Evolutionary conservation across 2,888 invertebrate genomes (phyloP).

Genomic region (Notocelia uddmanniana): DNA sequence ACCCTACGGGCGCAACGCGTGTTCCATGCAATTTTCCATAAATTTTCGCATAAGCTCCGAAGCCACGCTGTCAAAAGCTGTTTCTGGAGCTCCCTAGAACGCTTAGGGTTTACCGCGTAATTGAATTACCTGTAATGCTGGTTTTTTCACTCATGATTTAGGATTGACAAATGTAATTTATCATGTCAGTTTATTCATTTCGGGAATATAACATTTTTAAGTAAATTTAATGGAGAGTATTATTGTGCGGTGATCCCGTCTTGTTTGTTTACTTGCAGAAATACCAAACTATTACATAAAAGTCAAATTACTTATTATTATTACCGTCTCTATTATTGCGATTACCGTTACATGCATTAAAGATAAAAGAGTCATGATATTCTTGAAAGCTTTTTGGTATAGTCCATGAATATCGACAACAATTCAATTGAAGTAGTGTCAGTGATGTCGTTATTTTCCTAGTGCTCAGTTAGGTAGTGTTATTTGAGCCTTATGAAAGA

Average conservation of each 20-base stretch:
- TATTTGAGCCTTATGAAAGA: too few species aligned
- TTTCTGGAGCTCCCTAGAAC: conserved; percentile 72
- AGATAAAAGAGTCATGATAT: too few species aligned
- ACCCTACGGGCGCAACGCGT: conserved; percentile 76
- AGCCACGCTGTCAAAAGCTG: conserved; percentile 83
- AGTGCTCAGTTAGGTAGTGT: too few species aligned
- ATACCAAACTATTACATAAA: too few species aligned
- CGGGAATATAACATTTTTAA: background rate
- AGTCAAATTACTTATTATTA: too few species aligned
- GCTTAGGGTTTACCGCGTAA: conserved; percentile 68
- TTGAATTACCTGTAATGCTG: conserved; percentile 73
- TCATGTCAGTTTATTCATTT: background rate
- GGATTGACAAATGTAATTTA: conserved; percentile 20
- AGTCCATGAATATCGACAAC: too few species aligned
- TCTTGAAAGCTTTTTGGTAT: too few species aligned
- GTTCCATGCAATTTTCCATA: conserved; percentile 84
- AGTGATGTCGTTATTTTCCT: too few species aligned
- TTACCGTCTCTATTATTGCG: too few species aligned
- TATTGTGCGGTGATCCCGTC: background rate
- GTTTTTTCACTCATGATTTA: conserved; percentile 51
- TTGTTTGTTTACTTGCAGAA: too few species aligned
- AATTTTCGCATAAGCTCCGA: conserved; percentile 83
- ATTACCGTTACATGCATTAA: too few species aligned
- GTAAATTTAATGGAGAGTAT: background rate
- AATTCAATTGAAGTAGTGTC: too few species aligned